These are phyloP conservation scores for Euclidia mi DNA, from an alignment of 2,888 invertebrate genomes.

Conservation along the genomic window DNA sequence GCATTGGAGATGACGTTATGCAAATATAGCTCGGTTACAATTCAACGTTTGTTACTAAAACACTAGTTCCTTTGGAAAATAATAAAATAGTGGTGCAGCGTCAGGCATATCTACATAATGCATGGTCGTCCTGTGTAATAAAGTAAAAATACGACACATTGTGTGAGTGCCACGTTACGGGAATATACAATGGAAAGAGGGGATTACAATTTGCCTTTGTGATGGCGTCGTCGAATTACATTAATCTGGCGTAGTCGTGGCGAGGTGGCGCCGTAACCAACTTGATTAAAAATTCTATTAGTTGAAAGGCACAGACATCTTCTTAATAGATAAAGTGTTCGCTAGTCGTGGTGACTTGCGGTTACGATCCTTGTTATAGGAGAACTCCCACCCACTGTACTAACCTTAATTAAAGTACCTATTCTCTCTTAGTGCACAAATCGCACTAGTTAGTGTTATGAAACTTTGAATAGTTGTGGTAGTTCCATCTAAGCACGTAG, in stretches of 20 bases:
- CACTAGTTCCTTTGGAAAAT: conserved; percentile 65
- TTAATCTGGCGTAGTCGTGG: conserved; percentile 86
- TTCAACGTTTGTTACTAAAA: conserved; percentile 76
- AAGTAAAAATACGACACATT: conserved; percentile 78
- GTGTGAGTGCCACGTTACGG: conserved; percentile 79
- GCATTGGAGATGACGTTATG: conserved; percentile 78
- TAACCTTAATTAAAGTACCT: conserved; percentile 56
- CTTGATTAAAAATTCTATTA: conserved; percentile 90
- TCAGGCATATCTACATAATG: conserved; percentile 56
- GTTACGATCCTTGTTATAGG: conserved; percentile 51
- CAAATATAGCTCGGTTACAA: conserved; percentile 74
- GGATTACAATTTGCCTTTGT: conserved; percentile 90
- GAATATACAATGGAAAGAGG: conserved; percentile 83
- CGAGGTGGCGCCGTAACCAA: conserved; percentile 81
- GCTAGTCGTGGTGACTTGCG: conserved; percentile 67
- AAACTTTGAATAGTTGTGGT: conserved; percentile 5
- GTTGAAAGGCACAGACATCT: conserved; percentile 86
- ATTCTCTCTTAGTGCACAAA: conserved; percentile 32
- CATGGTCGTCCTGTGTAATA: conserved; percentile 62
- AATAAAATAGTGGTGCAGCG: conserved; percentile 61
- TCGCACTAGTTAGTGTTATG: conserved; percentile 30
- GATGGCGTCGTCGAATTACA: conserved; percentile 89
- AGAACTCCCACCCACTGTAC: conserved; percentile 30
- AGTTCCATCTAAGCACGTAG: too few species aligned
- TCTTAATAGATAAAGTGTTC: conserved; percentile 86